phyloP scores from a whole-genome alignment of 2,888 invertebrate species.

The Saturnia pavonia region DNA sequence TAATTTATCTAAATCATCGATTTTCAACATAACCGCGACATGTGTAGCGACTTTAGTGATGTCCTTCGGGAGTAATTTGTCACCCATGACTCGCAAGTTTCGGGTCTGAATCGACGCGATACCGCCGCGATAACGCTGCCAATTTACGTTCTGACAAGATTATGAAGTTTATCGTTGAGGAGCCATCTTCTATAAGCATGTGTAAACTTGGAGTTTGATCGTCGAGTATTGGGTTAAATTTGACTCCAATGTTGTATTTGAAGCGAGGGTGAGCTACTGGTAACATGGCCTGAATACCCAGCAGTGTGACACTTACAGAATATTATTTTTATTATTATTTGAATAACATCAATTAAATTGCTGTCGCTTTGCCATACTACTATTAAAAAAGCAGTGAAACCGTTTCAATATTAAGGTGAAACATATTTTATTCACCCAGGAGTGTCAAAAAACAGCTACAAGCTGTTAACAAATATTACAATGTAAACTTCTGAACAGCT shows the following conservation, averaged over 20 bases:
- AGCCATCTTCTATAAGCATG: slow-evolving; percentile 9
- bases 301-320: no score
- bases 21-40: neutral
- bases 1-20: neutral
- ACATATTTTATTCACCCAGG: neutral
- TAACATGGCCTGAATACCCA: no score
- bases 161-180: slow-evolving; percentile 37
- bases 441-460: neutral
- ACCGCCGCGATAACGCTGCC: slow-evolving; percentile 33
- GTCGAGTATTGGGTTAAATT: neutral
- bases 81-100: slow-evolving; percentile 30
- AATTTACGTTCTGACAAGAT: slow-evolving; percentile 43
- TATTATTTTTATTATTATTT: no score
- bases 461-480: slow-evolving; percentile 6
- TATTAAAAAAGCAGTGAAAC: neutral
- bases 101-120: slow-evolving; percentile 18
- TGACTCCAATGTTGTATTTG: no score
- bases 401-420: neutral
- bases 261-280: neutral
- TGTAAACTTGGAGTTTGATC: neutral
- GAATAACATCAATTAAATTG: no score
- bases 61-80: slow-evolving; percentile 35
- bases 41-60: slow-evolving; percentile 23
- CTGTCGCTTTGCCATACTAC: no score
- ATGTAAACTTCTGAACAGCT: neutral